Evolutionary conservation across 37 sponge, comb jelly and placozoan species (phyloP).

Genomic region (Haliclona indistincta): DNA sequence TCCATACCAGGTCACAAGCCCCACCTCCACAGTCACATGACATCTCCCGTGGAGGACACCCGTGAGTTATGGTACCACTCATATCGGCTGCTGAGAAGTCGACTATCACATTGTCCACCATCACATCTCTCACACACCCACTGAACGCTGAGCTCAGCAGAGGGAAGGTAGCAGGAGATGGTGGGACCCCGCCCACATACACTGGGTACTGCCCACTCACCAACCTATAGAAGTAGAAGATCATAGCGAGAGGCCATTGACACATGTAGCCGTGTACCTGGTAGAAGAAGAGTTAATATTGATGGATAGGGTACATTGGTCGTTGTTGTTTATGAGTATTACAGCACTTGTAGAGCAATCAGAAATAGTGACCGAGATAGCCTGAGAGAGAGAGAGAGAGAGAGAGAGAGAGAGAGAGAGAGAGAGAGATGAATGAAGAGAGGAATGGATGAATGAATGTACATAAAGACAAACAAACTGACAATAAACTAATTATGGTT

Average conservation of each 20-base stretch:
- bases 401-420: background rate
- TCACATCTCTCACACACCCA: slow-evolving; percentile 45
- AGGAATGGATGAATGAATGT: background rate
- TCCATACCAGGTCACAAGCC: slow-evolving; percentile 48
- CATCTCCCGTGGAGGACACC: slow-evolving; percentile 35
- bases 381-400: no score
- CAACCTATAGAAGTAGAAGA: background rate
- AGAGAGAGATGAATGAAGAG: background rate
- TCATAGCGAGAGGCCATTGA: no score
- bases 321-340: no score
- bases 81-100: slow-evolving; percentile 37
- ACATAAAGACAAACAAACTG: no score
- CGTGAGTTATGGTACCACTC: background rate
- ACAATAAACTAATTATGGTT: no score
- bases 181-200: background rate
- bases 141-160: background rate
- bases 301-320: no score
- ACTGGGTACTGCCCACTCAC: background rate
- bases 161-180: background rate
- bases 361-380: background rate
- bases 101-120: slow-evolving; percentile 19
- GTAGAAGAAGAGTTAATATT: no score
- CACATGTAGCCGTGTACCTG: no score
- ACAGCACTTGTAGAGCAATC: background rate
- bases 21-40: slow-evolving; percentile 17